phyloP scores from a whole-genome alignment of 2,888 invertebrate species.

The Tortrix viridana region DNA sequence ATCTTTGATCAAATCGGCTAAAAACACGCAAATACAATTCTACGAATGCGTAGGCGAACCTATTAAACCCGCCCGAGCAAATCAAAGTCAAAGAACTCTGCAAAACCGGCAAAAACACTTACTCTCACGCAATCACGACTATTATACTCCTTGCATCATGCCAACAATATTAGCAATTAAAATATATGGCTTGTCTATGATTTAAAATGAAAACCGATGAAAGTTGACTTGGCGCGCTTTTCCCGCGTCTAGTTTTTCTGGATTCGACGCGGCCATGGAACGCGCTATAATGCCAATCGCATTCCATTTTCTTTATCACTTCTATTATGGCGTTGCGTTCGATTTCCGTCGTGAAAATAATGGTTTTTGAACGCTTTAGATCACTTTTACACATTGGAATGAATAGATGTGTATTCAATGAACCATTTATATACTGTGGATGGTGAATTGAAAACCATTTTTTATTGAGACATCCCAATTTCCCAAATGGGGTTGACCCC shows the following conservation, averaged over 20 bases:
- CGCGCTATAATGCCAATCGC: constrained; percentile 26
- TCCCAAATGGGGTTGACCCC: too few relatives aligned
- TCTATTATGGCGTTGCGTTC: constrained; percentile 15
- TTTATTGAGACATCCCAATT: too few relatives aligned
- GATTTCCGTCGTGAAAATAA: constrained; percentile 26
- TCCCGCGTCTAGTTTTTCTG: constrained; percentile 49
- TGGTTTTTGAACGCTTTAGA: constrained; percentile 10
- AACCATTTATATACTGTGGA: too few relatives aligned
- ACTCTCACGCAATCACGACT: constrained; percentile 29
- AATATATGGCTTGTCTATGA: constrained; percentile 34
- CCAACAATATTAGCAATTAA: constrained; percentile 19
- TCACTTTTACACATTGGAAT: constrained; percentile 10
- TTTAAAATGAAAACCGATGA: constrained; percentile 54
- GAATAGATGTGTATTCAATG: not conserved
- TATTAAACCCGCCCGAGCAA: constrained; percentile 18
- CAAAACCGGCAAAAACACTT: constrained; percentile 12
- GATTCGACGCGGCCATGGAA: constrained; percentile 38
- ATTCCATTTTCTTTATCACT: constrained; percentile 23
- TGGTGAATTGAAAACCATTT: too few relatives aligned
- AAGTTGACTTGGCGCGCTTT: constrained; percentile 52
- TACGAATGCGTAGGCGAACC: constrained; percentile 25
- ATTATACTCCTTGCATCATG: constrained; percentile 20
- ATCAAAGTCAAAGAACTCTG: constrained; percentile 31
- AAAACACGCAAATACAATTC: constrained; percentile 15
- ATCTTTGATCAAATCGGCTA: not conserved